phyloP scores from a whole-genome alignment of 2,113 vertebrate species.

The Protomyctophum bolini region DNA sequence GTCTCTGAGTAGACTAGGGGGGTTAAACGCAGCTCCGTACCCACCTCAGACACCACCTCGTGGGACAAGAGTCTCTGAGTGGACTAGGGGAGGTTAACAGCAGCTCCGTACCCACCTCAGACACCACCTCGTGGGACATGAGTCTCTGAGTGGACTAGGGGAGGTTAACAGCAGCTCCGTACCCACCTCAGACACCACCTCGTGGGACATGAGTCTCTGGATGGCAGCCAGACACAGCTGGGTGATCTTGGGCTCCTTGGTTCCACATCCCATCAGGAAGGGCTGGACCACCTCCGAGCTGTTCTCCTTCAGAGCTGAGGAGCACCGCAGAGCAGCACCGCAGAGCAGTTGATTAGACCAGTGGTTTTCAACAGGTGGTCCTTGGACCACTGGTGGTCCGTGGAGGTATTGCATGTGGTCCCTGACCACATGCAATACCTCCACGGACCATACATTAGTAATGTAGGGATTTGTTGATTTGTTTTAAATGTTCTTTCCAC shows the following conservation, averaged over 20 bases:
- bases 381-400: too few relatives aligned
- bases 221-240: slow-evolving; percentile 96
- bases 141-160: too few relatives aligned
- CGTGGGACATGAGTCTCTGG: slow-evolving; percentile 98
- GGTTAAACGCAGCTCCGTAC: neutral
- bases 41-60: slow-evolving; percentile 98
- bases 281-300: slow-evolving; percentile 98
- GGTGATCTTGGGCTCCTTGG: slow-evolving; percentile 98
- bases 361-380: neutral
- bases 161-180: too few relatives aligned
- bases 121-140: slow-evolving; percentile 95
- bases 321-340: neutral
- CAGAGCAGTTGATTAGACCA: too few relatives aligned
- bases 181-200: slow-evolving; percentile 97
- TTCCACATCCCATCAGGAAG: slow-evolving; percentile 98
- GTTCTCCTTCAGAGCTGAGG: slow-evolving; percentile 93
- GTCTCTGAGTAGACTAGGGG: too few relatives aligned
- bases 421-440: too few relatives aligned
- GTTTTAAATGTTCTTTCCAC: too few relatives aligned
- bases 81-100: too few relatives aligned
- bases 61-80: slow-evolving; percentile 89
- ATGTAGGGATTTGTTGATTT: too few relatives aligned
- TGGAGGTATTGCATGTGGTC: too few relatives aligned
- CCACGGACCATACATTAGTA: too few relatives aligned
- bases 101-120: slow-evolving; percentile 87